Evolutionary conservation across 2,113 vertebrate species (phyloP).

Genomic region (Perognathus longimembris): DNA sequence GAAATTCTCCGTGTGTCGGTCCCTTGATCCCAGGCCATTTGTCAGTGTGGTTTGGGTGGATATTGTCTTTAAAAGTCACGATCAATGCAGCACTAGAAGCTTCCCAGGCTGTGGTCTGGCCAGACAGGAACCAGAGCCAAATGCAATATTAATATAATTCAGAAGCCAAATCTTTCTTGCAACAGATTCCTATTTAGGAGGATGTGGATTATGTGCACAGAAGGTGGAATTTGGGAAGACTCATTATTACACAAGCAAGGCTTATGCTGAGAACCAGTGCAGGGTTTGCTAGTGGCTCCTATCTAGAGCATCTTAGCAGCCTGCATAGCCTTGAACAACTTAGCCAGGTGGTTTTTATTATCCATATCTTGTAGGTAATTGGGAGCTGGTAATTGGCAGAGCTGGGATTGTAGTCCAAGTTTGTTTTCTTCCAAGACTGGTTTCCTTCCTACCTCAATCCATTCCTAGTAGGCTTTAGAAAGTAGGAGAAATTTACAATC

Average conservation of each 20-base stretch:
- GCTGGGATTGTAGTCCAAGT: neutral
- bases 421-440: neutral
- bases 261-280: neutral
- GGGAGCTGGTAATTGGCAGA: neutral
- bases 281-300: neutral
- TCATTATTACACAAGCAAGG: neutral
- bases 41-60: neutral
- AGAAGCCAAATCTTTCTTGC: neutral
- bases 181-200: neutral
- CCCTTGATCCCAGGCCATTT: neutral
- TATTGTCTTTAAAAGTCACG: slow-evolving; percentile 12
- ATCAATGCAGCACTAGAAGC: neutral
- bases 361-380: neutral
- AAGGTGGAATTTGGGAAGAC: neutral
- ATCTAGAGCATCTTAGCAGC: neutral
- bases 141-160: neutral
- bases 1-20: neutral
- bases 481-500: neutral
- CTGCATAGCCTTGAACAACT: neutral
- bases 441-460: neutral
- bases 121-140: neutral
- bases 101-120: neutral
- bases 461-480: neutral
- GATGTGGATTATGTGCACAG: neutral
- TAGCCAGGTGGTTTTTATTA: neutral